Evolutionary conservation across 2,113 vertebrate genomes (phyloP), one percentile per base, ranked within the genome.

Genomic region (Corydoras maculifer): DNA sequence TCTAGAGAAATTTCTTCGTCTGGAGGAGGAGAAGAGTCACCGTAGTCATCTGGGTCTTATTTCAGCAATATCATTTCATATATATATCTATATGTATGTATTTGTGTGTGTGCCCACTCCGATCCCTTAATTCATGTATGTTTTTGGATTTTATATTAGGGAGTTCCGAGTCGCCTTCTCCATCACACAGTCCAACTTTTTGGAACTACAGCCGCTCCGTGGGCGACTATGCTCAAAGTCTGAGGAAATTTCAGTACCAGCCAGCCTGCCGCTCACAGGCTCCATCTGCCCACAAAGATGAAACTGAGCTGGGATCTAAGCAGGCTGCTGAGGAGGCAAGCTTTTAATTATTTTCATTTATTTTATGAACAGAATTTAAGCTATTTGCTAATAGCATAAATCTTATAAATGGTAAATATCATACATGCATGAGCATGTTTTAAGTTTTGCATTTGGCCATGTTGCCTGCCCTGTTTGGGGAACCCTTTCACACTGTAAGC

Each of bases 161-260:
- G 14, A 94, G 92, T 80, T 92, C 95, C 2, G 96, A 98, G 71
- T 90, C 93, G 3, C 84, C 88, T 8, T 95, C 94, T 8, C 92
- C 93, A 2, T 91, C 86, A 31, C 90, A 88, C 86, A 98, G 94
- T 71, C 94, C 96, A 2, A 94, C 93, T 0, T 97, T 98, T 25
- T 99, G 97, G 97, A 98, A 92, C 81, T 97, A 95, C 73, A 93
- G 89, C 79, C 93, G 94, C 0, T 93, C 94, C 0, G 78, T 94
- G 79, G 92, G 91, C 0, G 97, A 98, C 80, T 93, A 92, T 0
- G 90, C 94, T 0, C 95, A 99, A 79, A 94, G 91, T 54, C 86
- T 99, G 74, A 90, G 94, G 78, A 98, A 98, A 50, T 99, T 94
- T 82, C 91, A 96, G 73, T 99, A 99, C 70, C 97, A 99, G 82